Percentiles rank a stretch among this genome's conserved stretches.
These are phyloP conservation scores for Megalopta genalis DNA, from an alignment of 1,140 invertebrate species.

Conservation along the genomic window DNA sequence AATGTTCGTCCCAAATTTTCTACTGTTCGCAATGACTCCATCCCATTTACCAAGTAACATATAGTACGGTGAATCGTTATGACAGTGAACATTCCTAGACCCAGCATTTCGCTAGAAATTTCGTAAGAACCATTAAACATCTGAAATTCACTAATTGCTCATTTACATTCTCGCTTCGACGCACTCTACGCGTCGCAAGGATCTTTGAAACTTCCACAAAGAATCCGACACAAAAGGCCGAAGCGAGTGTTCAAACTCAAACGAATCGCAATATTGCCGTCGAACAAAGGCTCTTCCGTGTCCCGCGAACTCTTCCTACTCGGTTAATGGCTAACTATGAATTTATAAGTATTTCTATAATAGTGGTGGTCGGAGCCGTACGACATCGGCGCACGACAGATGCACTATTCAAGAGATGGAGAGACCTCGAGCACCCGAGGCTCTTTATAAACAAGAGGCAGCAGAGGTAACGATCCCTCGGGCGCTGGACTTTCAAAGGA, in stretches of 20 bases:
- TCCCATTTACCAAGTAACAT: no score
- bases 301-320: conserved; percentile 16
- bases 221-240: conserved; percentile 11
- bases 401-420: conserved; percentile 33
- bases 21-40: no score
- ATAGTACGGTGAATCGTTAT: no score
- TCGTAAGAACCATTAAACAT: no score
- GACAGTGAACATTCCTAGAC: no score
- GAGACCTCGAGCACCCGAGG: conserved; percentile 27
- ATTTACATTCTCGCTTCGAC: no score
- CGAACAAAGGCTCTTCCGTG: conserved; percentile 10
- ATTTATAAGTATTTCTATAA: conserved; percentile 27
- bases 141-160: no score
- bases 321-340: conserved; percentile 43
- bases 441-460: conserved; percentile 22
- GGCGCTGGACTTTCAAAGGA: conserved; percentile 24
- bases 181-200: no score
- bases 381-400: conserved; percentile 21
- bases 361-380: background rate
- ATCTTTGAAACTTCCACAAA: background rate
- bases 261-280: background rate
- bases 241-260: background rate
- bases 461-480: conserved; percentile 39
- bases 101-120: no score
- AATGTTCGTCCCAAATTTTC: no score